phyloP scores from a whole-genome alignment of 2,797 vertebrate genomes.

The Tangara arthus region DNA sequence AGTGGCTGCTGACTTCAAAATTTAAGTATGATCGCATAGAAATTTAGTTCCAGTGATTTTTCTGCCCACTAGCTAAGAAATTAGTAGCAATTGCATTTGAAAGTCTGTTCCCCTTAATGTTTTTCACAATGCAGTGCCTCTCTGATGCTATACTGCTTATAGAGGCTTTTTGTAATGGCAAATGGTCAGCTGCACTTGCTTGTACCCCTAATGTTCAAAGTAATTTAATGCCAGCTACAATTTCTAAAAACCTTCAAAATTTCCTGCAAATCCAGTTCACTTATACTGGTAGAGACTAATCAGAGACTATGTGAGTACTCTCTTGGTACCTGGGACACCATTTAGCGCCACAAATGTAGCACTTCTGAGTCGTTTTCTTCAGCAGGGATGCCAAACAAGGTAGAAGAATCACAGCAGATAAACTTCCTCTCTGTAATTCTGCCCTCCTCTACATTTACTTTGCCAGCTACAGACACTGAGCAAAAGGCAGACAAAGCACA shows the following conservation, averaged over 20 bases:
- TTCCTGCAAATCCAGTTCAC: slow-evolving; percentile 67
- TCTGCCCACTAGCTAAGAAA: slow-evolving; percentile 64
- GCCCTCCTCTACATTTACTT: neutral
- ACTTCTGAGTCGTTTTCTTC: slow-evolving; percentile 25
- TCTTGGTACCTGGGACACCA: slow-evolving; percentile 11
- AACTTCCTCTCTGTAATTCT: slow-evolving; percentile 13
- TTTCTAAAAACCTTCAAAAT: slow-evolving; percentile 67
- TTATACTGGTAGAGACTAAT: slow-evolving; percentile 56
- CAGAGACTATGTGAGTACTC: slow-evolving; percentile 29
- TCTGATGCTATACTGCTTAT: neutral
- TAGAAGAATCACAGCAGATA: slow-evolving; percentile 14
- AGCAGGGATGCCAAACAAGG: neutral
- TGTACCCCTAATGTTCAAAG: slow-evolving; percentile 57
- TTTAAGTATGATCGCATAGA: slow-evolving; percentile 23
- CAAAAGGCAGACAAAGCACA: neutral
- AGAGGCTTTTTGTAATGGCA: slow-evolving; percentile 37
- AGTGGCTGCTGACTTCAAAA: slow-evolving; percentile 47
- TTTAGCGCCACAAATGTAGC: slow-evolving; percentile 33
- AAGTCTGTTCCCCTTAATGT: slow-evolving; percentile 32
- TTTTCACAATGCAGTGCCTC: neutral
- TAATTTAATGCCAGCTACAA: slow-evolving; percentile 61
- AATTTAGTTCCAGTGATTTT: slow-evolving; percentile 65
- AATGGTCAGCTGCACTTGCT: slow-evolving; percentile 41
- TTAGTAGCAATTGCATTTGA: slow-evolving; percentile 57
- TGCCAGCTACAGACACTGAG: neutral